Evolutionary conservation across 2,113 vertebrate species (phyloP), one percentile per base, ranked within the genome.

Genomic region (Paracanthobrama guichenoti): DNA sequence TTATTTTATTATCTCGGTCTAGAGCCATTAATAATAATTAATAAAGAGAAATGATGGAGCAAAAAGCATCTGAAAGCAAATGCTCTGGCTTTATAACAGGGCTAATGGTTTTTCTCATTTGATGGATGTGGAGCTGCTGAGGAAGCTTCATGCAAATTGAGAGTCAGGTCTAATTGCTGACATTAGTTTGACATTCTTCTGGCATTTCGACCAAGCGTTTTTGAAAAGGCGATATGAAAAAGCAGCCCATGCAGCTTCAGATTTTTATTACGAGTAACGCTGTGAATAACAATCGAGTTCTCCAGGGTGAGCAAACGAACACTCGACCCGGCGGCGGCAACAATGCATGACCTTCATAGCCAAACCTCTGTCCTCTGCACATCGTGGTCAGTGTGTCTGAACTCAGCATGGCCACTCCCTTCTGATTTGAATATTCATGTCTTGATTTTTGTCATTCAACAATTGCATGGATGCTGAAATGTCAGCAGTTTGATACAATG

Each of bases 151-250:
- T 66, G 86, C 60, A 50, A 31, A 85, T 82, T 80, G 76, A 87
- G 50, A 77, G 78, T 88, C 78, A 67, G 4, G 26, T 82, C 82
- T 90, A 92, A 93, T 91, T 81, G 79, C 85, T 91, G 90, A 89
- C 91, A 87, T 91, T 86, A 90, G 82, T 87, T 89, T 85, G 79
- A 84, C 79, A 24, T 87, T 92, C 86, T 86, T 57, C 69, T 92
- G 92, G 89, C 89, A 92, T 91, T 92, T 94, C 72, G 74, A 85
- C 82, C 72, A 85, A 90, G 84, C 79, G 84, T 75, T 88, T 87
- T 39, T 31, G 60, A 81, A 35, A 31, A 67, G 73, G 26, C 46
- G 26, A 39, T 55, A 24, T 55, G 18, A 48, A 77, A 66, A 67
- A 55, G 3, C 57, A 46, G 76, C 76, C 76, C 14, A 50, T 50